Evolutionary conservation across 2,888 invertebrate species (phyloP), one percentile per base, ranked within the genome.

Genomic region (Ditylenchus weischeri): DNA sequence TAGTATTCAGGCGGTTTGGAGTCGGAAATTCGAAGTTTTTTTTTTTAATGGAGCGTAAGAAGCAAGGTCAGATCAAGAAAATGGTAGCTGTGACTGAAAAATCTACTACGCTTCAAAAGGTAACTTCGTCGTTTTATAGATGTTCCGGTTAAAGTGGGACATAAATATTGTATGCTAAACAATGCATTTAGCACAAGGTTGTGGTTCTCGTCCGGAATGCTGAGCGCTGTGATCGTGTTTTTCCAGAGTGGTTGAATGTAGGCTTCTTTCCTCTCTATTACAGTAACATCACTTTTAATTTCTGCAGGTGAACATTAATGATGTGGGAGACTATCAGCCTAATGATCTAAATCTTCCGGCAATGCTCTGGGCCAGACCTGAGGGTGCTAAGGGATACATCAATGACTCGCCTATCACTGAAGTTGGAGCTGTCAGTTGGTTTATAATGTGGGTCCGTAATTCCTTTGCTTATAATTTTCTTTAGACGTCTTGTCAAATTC

Each of bases 271-370:
- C 8, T 43, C 8, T 10, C 43, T 43, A 43, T n/a, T n/a, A n/a
- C n/a, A 13, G 11, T 43, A 8, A 6, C 11, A 43, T 43, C 1
- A 43, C 11, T 15, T 13, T 43, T 8, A 15, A 10, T 10, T 43
- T 8, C 43, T 43, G 3, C 43, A 43, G 43, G 50, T 47, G 4
- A 69, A 67, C 38, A 50, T 69, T 36, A 64, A 65, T 19, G 69
- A 69, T 48, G 48, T 57, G 23, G 87, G 86, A 13, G 83, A 87
- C 51, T 95, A 93, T 82, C 85, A 89, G 57, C 87, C 91, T 68
- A 90, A 90, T 82, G 93, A 95, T 84, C 86, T 94, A 64, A 95
- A 95, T 83, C 89, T 94, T 90, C 94, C 94, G 0, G 87, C 88
- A 69, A 86, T 86, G 35, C 85, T 95, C 76, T 90, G 59, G 47